These are phyloP conservation scores for Drosophila paramelanica DNA, from an alignment of 2,888 invertebrate genomes.

Conservation along the genomic window DNA sequence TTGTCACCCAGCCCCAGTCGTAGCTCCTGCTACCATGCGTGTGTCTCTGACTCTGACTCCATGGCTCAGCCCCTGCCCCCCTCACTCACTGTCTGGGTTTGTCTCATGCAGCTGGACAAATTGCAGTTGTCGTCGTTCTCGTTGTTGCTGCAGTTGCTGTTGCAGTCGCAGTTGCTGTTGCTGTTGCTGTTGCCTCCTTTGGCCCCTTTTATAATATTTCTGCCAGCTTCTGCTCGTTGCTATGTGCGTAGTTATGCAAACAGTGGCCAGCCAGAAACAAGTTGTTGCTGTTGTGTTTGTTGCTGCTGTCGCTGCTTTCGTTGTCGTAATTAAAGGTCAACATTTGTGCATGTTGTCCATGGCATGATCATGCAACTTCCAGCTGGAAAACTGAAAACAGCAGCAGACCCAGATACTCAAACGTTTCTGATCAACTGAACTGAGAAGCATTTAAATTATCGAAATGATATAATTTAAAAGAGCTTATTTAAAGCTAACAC, in stretches of 20 bases:
- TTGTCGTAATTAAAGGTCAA: conserved; percentile 82
- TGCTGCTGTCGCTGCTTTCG: conserved; percentile 49
- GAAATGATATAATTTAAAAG: no score
- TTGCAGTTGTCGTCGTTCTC: conserved; percentile 79
- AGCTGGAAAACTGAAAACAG: conserved; percentile 10
- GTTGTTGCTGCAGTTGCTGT: conserved; percentile 33
- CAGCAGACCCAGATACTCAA: conserved; percentile 4
- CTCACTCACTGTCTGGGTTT: conserved; percentile 29
- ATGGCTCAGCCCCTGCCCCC: conserved; percentile 26
- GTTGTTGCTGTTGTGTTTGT: conserved; percentile 62
- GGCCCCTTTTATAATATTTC: conserved; percentile 56
- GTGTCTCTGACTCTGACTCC: conserved; percentile 27
- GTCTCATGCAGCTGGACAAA: conserved; percentile 76
- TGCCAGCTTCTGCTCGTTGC: conserved; percentile 48
- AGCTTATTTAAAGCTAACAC: no score
- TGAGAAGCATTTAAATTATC: neutral
- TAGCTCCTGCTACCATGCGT: conserved; percentile 34
- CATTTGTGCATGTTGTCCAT: conserved; percentile 80
- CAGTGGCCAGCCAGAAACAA: conserved; percentile 73
- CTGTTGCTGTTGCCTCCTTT: conserved; percentile 38
- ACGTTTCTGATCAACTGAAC: conserved; percentile 13
- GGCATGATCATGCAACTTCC: conserved; percentile 55
- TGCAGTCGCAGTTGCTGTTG: conserved; percentile 22
- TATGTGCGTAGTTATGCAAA: conserved; percentile 80
- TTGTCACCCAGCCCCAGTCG: conserved; percentile 72